Evolutionary conservation across 1,140 invertebrate species (phyloP).

Genomic region (Euwallacea similis): DNA sequence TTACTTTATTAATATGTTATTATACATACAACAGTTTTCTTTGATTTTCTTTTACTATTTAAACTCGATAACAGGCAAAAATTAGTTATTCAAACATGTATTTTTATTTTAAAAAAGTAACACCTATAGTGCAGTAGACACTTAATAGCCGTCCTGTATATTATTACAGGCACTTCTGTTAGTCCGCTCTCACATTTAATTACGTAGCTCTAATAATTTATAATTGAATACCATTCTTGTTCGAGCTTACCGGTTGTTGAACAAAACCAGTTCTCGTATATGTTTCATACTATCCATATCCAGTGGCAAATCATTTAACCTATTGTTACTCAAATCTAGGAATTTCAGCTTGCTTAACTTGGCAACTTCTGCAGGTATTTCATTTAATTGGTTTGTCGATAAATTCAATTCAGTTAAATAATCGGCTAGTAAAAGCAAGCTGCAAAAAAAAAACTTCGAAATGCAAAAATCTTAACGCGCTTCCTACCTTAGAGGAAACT

Average conservation of each 20-base stretch:
- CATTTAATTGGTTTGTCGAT: conserved; percentile 62
- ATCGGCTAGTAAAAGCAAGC: conserved; percentile 58
- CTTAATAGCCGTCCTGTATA: no score
- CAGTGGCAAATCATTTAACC: conserved; percentile 66
- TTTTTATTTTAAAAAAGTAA: no score
- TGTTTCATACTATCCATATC: conserved; percentile 65
- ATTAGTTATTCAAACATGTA: no score
- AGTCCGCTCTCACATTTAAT: no score
- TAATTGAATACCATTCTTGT: background rate
- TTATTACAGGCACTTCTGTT: no score
- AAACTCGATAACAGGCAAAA: no score
- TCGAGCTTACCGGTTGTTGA: conserved; percentile 71
- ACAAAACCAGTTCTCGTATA: conserved; percentile 78
- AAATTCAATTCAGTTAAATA: conserved; percentile 70
- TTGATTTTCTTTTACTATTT: no score
- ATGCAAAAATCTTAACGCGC: background rate
- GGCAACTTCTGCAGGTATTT: conserved; percentile 67
- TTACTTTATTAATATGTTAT: no score
- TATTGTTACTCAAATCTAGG: conserved; percentile 79
- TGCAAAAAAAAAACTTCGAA: conserved; percentile 45
- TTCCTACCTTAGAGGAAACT: conserved; percentile 67
- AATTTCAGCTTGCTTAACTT: conserved; percentile 66
- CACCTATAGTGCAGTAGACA: no score
- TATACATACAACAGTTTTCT: no score
- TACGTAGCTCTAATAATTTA: background rate